Evolutionary conservation across 2,888 invertebrate species (phyloP), one percentile per base, ranked within the genome.

Genomic region (Trissolcus brochymenae): DNA sequence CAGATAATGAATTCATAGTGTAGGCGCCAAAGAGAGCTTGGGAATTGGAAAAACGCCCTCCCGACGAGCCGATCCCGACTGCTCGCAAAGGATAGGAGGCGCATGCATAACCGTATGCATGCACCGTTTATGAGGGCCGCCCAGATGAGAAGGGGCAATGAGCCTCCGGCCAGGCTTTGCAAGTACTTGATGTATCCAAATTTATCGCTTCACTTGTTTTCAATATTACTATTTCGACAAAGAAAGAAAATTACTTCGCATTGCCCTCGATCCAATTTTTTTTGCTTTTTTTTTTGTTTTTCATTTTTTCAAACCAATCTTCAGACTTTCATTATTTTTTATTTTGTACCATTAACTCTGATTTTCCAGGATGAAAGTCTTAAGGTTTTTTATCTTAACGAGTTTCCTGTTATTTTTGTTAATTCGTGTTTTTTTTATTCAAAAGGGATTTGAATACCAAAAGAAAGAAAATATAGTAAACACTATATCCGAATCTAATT

Each of bases 1-100:
- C 50, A 81, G 83, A 83, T 85, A 86, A 87, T 87, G 81, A 87
- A 87, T 87, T 87, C 79, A 83, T 81, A 80, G 84, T 82, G 85
- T 83, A 85, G 85, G 84, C 84, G 83, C 81, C 84, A 76, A 81
- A 80, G 81, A 71, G 70, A 50, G 56, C 81, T 81, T 80, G 82
- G 82, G 82, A 85, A 85, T 86, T 84, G 84, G 84, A 86, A 86
- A 86, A 86, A 81, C 79, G 81, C 79, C 77, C 75, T 70, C 65
- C 64, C 49, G 71, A 67, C 64, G 76, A 57, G 73, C 67, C 76
- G 73, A 74, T 76, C 66, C 50, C 43, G 51, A 56, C 60, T 56
- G 46, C 73, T 55, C 53, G 51, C 67, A 74, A 67, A 67, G 72
- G 65, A 65, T 65, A 73, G 55, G 73, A 71, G 76, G 66, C 53